Base-by-base conservation (phyloP, 2,888 invertebrate genomes). In the Serrognathus titanus region DNA sequence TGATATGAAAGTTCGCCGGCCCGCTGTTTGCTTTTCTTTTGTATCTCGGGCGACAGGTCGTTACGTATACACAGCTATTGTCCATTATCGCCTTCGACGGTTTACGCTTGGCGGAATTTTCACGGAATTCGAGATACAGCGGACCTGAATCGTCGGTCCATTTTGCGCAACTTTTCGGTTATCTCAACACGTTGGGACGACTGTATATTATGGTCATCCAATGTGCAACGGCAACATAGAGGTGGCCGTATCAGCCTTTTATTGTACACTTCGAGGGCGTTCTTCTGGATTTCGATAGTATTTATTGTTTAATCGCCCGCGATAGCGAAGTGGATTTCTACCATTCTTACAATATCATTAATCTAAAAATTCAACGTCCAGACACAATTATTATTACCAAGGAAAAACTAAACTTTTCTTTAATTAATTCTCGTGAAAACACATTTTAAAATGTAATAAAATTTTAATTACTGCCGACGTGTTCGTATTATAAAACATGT, bases 151-250 rank as follows among this genome's bases (percentile, higher is more conserved):
- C 24, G 6, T 31, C 24, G 24, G 24, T 6, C 24, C 24, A 31
- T 31, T 31, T 31, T 31, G 4, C 6, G 24, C 24, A 31, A 31
- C 4, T 31, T 31, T 31, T 31, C 24, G 24, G 24, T 31, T 31
- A 31, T 31, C 24, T 31, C 24, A 6, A 31, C 24, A 31, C 24
- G 24, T 31, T 31, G 61, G 63, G 61, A 58, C 62, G 61, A 61
- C 64, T 66, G 66, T 63, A 64, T 65, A 66, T 64, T 66, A 66
- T 64, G 50, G 58, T 58, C 65, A 66, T 67, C 63, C 65, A 66
- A 66, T 63, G 66, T 67, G 68, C 66, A 69, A 68, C 68, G 65
- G 66, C 66, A 64, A 61, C 62, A 60, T 60, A 57, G 59, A 59
- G 60, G 60, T 60, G 51, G 60, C 57, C 63, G 59, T 62, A 59